Conservation (phyloP, 2,113 vertebrate species). For the Mastomys coucha region DNA sequence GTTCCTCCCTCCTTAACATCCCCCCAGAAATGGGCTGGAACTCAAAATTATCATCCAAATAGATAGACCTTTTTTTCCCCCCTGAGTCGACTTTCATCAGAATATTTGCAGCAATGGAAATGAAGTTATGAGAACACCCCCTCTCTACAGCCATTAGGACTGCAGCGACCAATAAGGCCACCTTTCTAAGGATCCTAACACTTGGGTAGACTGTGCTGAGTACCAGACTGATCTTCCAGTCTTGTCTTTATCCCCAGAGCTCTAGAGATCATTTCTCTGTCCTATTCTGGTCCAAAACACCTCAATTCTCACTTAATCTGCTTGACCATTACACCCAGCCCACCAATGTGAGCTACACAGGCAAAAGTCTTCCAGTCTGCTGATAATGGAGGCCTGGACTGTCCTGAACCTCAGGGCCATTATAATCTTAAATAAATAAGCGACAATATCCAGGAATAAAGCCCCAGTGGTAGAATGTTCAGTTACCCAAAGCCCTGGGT, state of each 20-base stretch:
- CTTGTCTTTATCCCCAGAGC: background rate
- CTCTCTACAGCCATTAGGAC: background rate
- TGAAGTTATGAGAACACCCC: background rate
- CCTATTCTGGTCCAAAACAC: background rate
- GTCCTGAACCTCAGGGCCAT: background rate
- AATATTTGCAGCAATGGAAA: background rate
- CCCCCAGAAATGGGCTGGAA: background rate
- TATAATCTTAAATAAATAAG: background rate
- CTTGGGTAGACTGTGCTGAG: background rate
- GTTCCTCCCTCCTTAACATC: background rate
- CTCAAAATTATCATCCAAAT: background rate
- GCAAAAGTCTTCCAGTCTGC: background rate
- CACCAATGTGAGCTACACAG: background rate
- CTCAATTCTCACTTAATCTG: background rate
- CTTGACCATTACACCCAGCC: background rate
- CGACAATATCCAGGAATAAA: background rate
- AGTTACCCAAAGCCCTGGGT: background rate
- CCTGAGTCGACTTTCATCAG: background rate
- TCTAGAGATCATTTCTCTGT: background rate
- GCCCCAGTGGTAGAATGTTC: no score
- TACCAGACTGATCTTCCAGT: background rate
- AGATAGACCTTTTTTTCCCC: background rate
- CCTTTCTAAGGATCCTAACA: background rate
- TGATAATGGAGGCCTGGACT: background rate
- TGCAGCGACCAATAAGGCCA: background rate